These are phyloP conservation scores for Argyrosomus regius DNA, from an alignment of 2,797 vertebrate species.

Conservation along the genomic window DNA sequence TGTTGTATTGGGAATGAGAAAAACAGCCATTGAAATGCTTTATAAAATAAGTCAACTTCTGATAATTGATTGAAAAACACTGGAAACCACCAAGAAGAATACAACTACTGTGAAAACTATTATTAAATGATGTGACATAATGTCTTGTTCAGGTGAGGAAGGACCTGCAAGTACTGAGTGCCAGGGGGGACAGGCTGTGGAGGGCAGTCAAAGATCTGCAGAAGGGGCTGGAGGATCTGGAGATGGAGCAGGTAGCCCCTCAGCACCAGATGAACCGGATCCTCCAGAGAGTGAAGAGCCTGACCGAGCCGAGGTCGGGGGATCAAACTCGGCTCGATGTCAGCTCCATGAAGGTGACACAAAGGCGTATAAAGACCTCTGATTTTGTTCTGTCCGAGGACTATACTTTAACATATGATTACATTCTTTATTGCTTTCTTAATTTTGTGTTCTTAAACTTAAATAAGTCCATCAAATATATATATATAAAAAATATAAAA, in stretches of 20 bases:
- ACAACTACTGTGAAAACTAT: not conserved
- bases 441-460: too few species aligned
- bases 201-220: slow-evolving; percentile 58
- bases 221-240: slow-evolving; percentile 44
- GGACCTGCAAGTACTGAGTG: slow-evolving; percentile 65
- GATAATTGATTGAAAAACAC: not conserved
- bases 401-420: too few species aligned
- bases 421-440: too few species aligned
- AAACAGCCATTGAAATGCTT: not conserved
- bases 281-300: slow-evolving; percentile 40
- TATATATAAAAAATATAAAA: too few species aligned
- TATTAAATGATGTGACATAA: not conserved
- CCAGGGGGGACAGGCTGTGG: slow-evolving; percentile 61
- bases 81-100: not conserved
- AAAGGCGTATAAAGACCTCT: not conserved
- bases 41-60: not conserved
- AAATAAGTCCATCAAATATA: too few species aligned
- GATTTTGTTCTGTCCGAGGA: too few species aligned
- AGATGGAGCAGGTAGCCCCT: slow-evolving; percentile 35
- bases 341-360: slow-evolving; percentile 49
- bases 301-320: slow-evolving; percentile 13
- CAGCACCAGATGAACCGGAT: slow-evolving; percentile 43
- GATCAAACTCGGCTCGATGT: not conserved
- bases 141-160: slow-evolving; percentile 55
- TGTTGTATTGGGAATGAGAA: not conserved